A percentile compares a stretch with the other conserved stretches of the same genome.
phyloP scores from a whole-genome alignment of 1,140 invertebrate species.

The Pectinophora gossypiella region DNA sequence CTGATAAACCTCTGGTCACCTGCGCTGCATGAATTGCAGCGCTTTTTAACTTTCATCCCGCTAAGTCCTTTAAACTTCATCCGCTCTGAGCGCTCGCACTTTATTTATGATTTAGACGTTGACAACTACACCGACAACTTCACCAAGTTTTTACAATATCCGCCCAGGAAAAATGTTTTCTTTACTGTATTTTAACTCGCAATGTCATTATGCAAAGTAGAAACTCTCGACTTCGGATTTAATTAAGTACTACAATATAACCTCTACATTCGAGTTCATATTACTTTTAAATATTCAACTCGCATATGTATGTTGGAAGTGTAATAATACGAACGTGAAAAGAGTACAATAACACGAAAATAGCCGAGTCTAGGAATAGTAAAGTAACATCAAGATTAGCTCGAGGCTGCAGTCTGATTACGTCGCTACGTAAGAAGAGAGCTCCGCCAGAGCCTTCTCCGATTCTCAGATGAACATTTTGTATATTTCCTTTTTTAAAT shows the following conservation, averaged over 20 bases:
- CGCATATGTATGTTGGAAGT: constrained; percentile 12
- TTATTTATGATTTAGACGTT: constrained; percentile 60
- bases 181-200: constrained; percentile 22
- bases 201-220: constrained; percentile 28
- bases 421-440: constrained; percentile 47
- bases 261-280: neutral
- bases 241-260: neutral
- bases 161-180: constrained; percentile 20
- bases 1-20: constrained; percentile 70
- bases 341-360: constrained; percentile 49
- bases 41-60: constrained; percentile 70
- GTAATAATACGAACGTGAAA: constrained; percentile 35
- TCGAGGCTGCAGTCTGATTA: constrained; percentile 62
- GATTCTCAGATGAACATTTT: constrained; percentile 35
- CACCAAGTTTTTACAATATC: constrained; percentile 30
- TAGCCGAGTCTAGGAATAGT: constrained; percentile 44
- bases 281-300: neutral
- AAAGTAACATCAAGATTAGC: constrained; percentile 56
- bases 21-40: constrained; percentile 68
- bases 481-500: constrained; percentile 10
- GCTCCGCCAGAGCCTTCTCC: constrained; percentile 37
- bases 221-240: constrained; percentile 12
- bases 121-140: constrained; percentile 40
- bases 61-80: constrained; percentile 60
- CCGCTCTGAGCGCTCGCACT: constrained; percentile 53